phyloP scores from a whole-genome alignment of 2,888 invertebrate genomes.

The Megaustenia siamemsis region DNA sequence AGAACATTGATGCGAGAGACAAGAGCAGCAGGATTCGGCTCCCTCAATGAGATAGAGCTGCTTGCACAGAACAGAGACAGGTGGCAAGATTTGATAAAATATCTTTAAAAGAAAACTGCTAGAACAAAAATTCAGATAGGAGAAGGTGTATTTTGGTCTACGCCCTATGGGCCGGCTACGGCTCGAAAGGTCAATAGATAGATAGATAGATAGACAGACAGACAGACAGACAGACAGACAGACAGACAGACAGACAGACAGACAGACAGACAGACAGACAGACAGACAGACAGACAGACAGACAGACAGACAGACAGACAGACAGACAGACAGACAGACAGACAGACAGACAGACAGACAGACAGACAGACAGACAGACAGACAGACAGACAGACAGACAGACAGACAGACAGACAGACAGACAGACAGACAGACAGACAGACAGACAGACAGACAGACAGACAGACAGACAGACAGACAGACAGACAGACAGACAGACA shows the following conservation, averaged over 20 bases:
- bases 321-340: conserved; percentile 7
- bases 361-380: conserved; percentile 15
- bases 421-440: conserved; percentile 10
- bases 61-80: too few relatives aligned
- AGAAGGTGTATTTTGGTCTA: too few relatives aligned
- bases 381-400: conserved; percentile 5
- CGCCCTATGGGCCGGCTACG: too few relatives aligned
- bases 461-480: conserved; percentile 3
- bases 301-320: conserved; percentile 14
- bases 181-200: too few relatives aligned
- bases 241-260: conserved; percentile 25
- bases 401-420: conserved; percentile 16
- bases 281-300: conserved; percentile 14
- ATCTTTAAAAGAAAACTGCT: too few relatives aligned
- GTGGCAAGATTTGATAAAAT: too few relatives aligned
- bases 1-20: neutral
- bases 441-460: conserved; percentile 5
- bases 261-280: conserved; percentile 30
- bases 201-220: too few relatives aligned
- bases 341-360: conserved; percentile 18
- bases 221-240: conserved; percentile 18
- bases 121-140: too few relatives aligned
- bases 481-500: conserved; percentile 4
- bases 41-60: too few relatives aligned
- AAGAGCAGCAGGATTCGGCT: too few relatives aligned